Base-by-base conservation (phyloP, 1,140 invertebrate species). In the Ceratoteleas bidentatus region DNA sequence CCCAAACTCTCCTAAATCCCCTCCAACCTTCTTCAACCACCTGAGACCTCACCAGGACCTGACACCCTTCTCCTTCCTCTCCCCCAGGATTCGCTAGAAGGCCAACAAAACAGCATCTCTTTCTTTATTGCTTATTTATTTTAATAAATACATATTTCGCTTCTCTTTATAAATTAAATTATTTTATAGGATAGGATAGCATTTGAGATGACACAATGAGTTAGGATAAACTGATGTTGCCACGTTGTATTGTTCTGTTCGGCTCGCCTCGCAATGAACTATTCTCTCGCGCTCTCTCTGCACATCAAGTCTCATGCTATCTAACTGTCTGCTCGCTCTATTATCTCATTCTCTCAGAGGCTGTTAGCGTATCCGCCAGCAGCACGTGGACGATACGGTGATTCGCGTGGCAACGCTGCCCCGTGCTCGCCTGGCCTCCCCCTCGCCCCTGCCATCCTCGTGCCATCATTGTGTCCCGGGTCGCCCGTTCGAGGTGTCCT, bases 61-160 rank as follows among this genome's bases (percentile, higher is more conserved):
- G 24, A 2, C 1, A 24, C 24, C 24, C 4, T 24, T 4, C 24
- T 24, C 24, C 24, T 2, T 2, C 24, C 24, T 24, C 24, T 24
- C 24, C 4, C 24, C 24, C 24, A 24, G 24, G 24, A 24, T 24
- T 24, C 24, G 24, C 24, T 24, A 2, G 24, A 1, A 24, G 24
- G 24, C 24, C 24, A 60, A 60, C 52, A 70, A 15, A 16, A 10
- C 34, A n/a, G 38, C 54, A 57, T 38, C 69, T 56, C 57, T 89
- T 88, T 88, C 88, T 91, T 91, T 90, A 90, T 90, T 91, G 89
- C 89, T 91, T 91, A 91, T 90, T 91, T 91, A 91, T 86, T 91
- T 91, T 91, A 91, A 91, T 91, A 91, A 91, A 91, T 91, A 91
- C 90, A 91, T 91, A 89, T 89, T 89, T 90, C 89, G 87, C 85